These are phyloP conservation scores for Chaunax sp. DNA, from an alignment of 2,797 vertebrate species.

Conservation along the genomic window DNA sequence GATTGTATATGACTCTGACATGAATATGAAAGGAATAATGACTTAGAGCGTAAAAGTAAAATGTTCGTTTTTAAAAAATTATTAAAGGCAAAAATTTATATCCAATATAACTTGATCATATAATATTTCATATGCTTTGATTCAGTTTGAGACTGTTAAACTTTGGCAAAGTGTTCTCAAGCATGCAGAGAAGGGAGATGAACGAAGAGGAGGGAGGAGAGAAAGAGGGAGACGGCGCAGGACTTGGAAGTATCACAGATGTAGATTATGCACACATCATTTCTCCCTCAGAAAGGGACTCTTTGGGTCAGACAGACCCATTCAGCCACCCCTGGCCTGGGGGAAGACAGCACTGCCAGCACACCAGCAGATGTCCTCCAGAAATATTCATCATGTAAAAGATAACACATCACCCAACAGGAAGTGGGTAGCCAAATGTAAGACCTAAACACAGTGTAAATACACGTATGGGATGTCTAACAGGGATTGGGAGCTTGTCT, in stretches of 20 bases:
- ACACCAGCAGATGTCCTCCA: conserved; percentile 15
- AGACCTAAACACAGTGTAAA: neutral
- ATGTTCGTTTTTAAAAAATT: no score
- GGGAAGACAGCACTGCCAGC: conserved; percentile 24
- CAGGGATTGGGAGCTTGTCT: neutral
- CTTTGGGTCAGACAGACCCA: conserved; percentile 56
- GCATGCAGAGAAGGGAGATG: neutral
- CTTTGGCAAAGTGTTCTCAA: neutral
- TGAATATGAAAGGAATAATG: neutral
- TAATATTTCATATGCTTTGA: no score
- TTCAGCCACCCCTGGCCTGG: conserved; percentile 61
- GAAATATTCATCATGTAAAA: conserved; percentile 22
- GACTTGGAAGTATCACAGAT: conserved; percentile 60
- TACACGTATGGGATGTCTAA: neutral
- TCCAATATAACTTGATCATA: no score
- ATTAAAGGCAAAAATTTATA: no score
- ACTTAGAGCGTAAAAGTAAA: no score
- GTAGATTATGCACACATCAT: conserved; percentile 75
- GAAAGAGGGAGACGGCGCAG: conserved; percentile 35
- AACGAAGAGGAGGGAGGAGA: conserved; percentile 22
- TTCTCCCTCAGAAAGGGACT: conserved; percentile 75
- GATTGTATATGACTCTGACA: neutral
- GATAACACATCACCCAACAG: neutral
- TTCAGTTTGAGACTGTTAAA: no score
- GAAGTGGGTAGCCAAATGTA: neutral